A percentile compares a stretch with the other conserved stretches of the same genome.
phyloP scores from a whole-genome alignment of 2,797 vertebrate genomes.

The Etheostoma perlongum region DNA sequence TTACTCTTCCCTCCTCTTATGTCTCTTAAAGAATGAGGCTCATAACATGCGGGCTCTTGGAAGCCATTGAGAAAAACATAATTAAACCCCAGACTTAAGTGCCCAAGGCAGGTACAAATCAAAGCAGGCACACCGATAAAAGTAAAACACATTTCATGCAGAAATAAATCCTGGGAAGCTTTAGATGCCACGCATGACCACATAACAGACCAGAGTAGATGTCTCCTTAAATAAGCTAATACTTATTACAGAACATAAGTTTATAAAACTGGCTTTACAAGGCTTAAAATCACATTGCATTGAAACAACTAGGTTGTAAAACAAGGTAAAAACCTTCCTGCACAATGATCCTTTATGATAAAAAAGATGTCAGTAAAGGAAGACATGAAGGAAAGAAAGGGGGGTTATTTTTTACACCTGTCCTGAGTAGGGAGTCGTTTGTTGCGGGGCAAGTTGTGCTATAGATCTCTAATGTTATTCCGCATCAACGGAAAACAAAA shows the following conservation, averaged over 20 bases:
- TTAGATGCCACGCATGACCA: conserved; percentile 12
- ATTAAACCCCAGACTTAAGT: conserved; percentile 4
- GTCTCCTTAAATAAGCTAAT: conserved; percentile 38
- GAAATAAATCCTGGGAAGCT: conserved; percentile 25
- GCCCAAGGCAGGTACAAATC: conserved; percentile 7
- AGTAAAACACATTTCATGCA: conserved; percentile 26
- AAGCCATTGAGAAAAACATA: background rate
- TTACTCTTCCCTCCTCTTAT: background rate
- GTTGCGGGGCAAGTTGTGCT: conserved; percentile 20
- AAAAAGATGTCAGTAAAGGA: background rate
- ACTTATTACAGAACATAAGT: conserved; percentile 18
- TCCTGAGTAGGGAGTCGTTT: conserved; percentile 25
- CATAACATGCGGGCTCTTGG: conserved; percentile 6
- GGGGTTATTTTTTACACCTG: conserved; percentile 14
- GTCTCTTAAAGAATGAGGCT: conserved; percentile 9
- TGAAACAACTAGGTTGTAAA: background rate
- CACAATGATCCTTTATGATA: conserved; percentile 4
- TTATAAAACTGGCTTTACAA: conserved; percentile 36
- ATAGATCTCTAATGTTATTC: conserved; percentile 78
- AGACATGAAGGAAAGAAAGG: background rate
- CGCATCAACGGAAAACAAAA: conserved; percentile 74
- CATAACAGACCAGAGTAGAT: background rate
- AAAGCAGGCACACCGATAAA: conserved; percentile 18
- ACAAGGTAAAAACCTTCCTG: background rate
- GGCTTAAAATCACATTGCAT: conserved; percentile 10